These are phyloP conservation scores for Stegodyphus dumicola DNA, from an alignment of 1,140 invertebrate species.

Conservation along the genomic window DNA sequence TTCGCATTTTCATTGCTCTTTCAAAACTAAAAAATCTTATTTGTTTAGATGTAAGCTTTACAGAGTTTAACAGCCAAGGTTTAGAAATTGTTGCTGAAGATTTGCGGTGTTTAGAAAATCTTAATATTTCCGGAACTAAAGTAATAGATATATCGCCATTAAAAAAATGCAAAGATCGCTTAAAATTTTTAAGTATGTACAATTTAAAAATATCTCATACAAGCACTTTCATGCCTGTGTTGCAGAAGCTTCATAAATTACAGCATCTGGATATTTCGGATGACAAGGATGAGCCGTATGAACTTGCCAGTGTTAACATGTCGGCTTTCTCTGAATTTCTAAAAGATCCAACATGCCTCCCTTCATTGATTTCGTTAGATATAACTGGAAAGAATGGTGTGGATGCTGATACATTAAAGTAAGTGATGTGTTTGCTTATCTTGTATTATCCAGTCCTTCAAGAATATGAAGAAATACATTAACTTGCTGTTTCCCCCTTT, in stretches of 20 bases:
- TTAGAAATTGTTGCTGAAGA: slow-evolving; percentile 79
- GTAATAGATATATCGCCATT: slow-evolving; percentile 78
- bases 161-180: slow-evolving; percentile 73
- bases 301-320: slow-evolving; percentile 69
- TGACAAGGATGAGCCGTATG: slow-evolving; percentile 71
- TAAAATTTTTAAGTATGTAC: slow-evolving; percentile 76
- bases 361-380: slow-evolving; percentile 76
- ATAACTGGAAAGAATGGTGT: slow-evolving; percentile 77
- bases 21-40: slow-evolving; percentile 73
- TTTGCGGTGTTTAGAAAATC: slow-evolving; percentile 75
- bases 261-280: slow-evolving; percentile 77
- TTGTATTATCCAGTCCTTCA: not conserved
- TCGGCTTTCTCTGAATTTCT: slow-evolving; percentile 69
- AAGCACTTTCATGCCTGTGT: slow-evolving; percentile 70
- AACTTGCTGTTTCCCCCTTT: not conserved
- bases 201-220: slow-evolving; percentile 73
- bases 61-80: slow-evolving; percentile 78
- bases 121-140: slow-evolving; percentile 79
- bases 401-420: slow-evolving; percentile 70
- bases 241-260: slow-evolving; percentile 74
- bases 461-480: not conserved
- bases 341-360: slow-evolving; percentile 72
- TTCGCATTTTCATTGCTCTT: slow-evolving; percentile 69
- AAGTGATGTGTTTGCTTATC: slow-evolving; percentile 27
- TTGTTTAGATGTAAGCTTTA: slow-evolving; percentile 78